Conservation (phyloP, 2,113 vertebrate genomes). For the Dissostichus mawsoni region DNA sequence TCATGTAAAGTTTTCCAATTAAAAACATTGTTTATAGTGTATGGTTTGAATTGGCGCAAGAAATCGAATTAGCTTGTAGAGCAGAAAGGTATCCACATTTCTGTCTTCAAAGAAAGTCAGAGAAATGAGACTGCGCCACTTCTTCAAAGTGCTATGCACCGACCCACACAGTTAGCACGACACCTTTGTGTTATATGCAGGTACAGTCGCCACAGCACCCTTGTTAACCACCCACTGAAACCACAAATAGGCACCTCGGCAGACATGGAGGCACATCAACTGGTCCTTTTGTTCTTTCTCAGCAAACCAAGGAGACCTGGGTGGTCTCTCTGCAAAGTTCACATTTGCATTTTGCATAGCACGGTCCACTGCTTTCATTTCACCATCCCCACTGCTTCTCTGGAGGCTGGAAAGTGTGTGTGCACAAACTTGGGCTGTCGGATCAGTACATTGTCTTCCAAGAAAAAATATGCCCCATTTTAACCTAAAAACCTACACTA, state of each 20-base stretch:
- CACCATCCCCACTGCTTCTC: slow-evolving; percentile 10
- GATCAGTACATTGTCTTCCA: neutral
- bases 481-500: neutral
- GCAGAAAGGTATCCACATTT: slow-evolving; percentile 7
- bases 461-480: neutral
- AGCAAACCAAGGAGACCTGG: slow-evolving; percentile 59
- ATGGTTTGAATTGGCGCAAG: neutral
- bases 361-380: slow-evolving; percentile 29
- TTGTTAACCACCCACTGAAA: slow-evolving; percentile 70
- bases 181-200: slow-evolving; percentile 42
- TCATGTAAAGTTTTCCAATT: neutral
- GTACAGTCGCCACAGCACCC: slow-evolving; percentile 43
- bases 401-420: slow-evolving; percentile 7
- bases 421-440: neutral
- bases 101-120: neutral
- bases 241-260: slow-evolving; percentile 65
- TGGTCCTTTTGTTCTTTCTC: slow-evolving; percentile 56
- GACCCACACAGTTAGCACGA: slow-evolving; percentile 30
- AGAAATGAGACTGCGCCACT: neutral
- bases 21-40: neutral
- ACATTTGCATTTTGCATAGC: slow-evolving; percentile 79
- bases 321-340: slow-evolving; percentile 76
- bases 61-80: neutral
- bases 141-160: slow-evolving; percentile 18
- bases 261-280: slow-evolving; percentile 55